phyloP scores from a whole-genome alignment of 2,797 vertebrate species.

The Anguilla pacifica region DNA sequence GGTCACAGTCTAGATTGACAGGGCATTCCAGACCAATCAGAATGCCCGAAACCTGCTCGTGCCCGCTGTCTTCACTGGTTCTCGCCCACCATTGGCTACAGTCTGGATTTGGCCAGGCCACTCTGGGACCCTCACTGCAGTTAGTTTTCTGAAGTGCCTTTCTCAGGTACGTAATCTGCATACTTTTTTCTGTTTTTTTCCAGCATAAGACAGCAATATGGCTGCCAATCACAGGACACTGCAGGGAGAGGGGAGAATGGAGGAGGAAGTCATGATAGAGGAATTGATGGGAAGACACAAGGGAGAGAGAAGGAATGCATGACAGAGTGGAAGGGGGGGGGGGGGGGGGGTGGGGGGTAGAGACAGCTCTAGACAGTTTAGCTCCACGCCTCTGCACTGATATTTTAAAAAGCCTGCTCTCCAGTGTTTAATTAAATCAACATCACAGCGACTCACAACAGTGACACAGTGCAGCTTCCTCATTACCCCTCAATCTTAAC shows the following conservation, averaged over 20 bases:
- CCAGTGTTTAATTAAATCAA: slow-evolving; percentile 13
- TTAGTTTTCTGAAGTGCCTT: background rate
- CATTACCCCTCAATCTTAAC: background rate
- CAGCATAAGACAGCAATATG: background rate
- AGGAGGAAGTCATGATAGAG: background rate
- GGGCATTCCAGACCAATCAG: too few species aligned
- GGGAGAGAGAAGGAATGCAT: background rate
- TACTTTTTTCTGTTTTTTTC: background rate
- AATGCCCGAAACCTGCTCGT: background rate
- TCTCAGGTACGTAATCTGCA: background rate
- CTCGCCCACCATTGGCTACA: background rate
- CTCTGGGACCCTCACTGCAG: too few species aligned
- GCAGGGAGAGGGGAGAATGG: background rate
- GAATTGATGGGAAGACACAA: background rate
- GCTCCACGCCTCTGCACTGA: background rate
- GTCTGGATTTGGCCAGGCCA: background rate
- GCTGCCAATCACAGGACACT: background rate
- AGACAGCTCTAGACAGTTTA: slow-evolving; percentile 1
- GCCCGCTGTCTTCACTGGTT: background rate
- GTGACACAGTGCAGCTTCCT: background rate
- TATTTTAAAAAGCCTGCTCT: background rate
- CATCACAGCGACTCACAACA: slow-evolving; percentile 1
- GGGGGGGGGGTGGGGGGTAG: background rate
- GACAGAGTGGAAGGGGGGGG: background rate
- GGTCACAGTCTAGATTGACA: too few species aligned